Base-by-base conservation (phyloP, 2,888 invertebrate genomes). In the Junonia oenone region DNA sequence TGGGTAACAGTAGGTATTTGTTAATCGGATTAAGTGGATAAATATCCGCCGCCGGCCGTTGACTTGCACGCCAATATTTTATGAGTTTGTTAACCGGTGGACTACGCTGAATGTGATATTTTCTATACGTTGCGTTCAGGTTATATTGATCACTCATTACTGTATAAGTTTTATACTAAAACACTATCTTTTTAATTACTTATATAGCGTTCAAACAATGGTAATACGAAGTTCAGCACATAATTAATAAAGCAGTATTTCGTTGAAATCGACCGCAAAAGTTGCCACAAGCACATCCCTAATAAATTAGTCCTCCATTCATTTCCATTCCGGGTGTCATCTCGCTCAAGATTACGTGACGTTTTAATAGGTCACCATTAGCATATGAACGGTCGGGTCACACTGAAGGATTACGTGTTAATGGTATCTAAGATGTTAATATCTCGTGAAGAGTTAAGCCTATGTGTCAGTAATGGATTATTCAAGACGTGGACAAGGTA, bases 341-440 rank as follows among this genome's bases (percentile, higher is more conserved):
- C 69, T 67, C 67, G 69, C 64, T 70, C 65, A 71, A 76, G 77
- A 78, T 81, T 64, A 75, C 73, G 75, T 69, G 77, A 73, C 73
- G 70, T 72, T 76, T 77, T 81, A 81, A 81, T 82, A 78, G 83
- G 79, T 77, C 78, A 76, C 70, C 76, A 86, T 86, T 85, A 79
- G 76, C 84, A 84, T 86, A 81, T 73, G 79, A 83, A 82, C 76
- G 76, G 71, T 67, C 66, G 78, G 82, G 83, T 81, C 68, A 66
- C 62, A 66, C 71, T 78, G 74, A 82, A 73, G 78, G 80, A 83
- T 83, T 78, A 81, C 69, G 80, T 80, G 84, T 76, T 84, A 83
- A 85, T 84, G 78, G 78, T 76, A 69, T 75, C 82, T 80, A 68
- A 78, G 78, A 83, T 75, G 78, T 78, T 82, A 81, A 81, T 81